Percentiles rank a stretch among this genome's conserved stretches.
Evolutionary conservation across 1,140 invertebrate species (phyloP).

Genomic region (Geopemphigus sp.): DNA sequence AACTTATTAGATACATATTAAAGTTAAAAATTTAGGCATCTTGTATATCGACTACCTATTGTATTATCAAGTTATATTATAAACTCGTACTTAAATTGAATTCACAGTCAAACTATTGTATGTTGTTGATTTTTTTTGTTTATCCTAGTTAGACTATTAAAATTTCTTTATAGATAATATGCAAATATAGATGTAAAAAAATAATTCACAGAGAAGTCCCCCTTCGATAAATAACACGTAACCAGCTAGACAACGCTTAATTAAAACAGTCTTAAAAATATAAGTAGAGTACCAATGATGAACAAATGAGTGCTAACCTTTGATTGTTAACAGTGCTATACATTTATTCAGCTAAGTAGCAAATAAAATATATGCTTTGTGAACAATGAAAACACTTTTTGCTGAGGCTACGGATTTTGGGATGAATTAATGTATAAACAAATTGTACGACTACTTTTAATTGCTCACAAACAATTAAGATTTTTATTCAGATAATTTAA

Average conservation of each 20-base stretch:
- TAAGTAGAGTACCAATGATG: constrained; percentile 13
- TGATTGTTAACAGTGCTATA: constrained; percentile 22
- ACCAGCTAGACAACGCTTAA: no score
- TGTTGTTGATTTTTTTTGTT: neutral
- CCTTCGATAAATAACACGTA: no score
- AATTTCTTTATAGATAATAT: neutral
- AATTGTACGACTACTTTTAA: constrained; percentile 3
- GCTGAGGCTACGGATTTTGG: constrained; percentile 14
- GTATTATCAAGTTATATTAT: no score
- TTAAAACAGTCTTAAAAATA: no score
- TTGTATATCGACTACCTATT: no score
- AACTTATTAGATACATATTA: no score
- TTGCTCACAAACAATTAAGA: constrained; percentile 23
- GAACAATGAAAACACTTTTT: constrained; percentile 17
- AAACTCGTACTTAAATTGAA: neutral
- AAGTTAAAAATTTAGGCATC: no score
- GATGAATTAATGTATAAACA: constrained; percentile 9
- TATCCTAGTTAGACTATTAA: neutral
- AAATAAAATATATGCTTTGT: neutral
- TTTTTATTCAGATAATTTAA: constrained; percentile 42
- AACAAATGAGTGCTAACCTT: constrained; percentile 44
- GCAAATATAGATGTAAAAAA: no score
- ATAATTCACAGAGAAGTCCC: no score
- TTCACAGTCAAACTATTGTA: neutral
- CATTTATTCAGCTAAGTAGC: constrained; percentile 17